Evolutionary conservation across 2,797 vertebrate species (phyloP).

Genomic region (Sebastes minor): DNA sequence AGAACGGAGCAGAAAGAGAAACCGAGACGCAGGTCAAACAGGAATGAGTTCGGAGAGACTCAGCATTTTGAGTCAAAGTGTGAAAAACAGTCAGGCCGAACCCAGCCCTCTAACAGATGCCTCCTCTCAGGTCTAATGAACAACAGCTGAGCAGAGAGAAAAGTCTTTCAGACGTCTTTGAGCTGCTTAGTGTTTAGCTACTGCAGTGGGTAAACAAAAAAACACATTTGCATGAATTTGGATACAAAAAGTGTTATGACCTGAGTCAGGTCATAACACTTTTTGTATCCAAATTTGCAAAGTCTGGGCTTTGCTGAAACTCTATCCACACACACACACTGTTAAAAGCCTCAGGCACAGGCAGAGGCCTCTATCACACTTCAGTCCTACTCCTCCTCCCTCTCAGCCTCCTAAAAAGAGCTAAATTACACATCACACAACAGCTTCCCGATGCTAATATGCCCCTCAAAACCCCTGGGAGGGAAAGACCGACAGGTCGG

Average conservation of each 20-base stretch:
- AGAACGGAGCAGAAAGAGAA: slow-evolving; percentile 28
- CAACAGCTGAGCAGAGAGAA: slow-evolving; percentile 23
- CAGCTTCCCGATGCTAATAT: slow-evolving; percentile 60
- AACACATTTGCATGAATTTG: slow-evolving; percentile 8
- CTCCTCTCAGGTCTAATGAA: slow-evolving; percentile 42
- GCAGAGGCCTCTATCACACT: slow-evolving; percentile 51
- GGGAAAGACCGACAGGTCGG: slow-evolving; percentile 14
- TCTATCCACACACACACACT: not conserved
- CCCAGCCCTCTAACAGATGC: slow-evolving; percentile 29
- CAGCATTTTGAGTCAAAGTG: slow-evolving; percentile 70
- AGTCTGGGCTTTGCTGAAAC: slow-evolving; percentile 17
- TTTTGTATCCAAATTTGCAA: not conserved
- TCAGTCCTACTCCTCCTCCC: slow-evolving; percentile 36
- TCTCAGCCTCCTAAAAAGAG: slow-evolving; percentile 50
- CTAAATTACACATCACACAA: slow-evolving; percentile 70
- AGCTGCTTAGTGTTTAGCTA: slow-evolving; percentile 23
- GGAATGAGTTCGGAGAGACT: slow-evolving; percentile 66
- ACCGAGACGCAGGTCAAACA: slow-evolving; percentile 48
- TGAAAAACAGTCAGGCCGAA: slow-evolving; percentile 54
- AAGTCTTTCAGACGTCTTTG: slow-evolving; percentile 7
- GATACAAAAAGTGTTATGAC: slow-evolving; percentile 8
- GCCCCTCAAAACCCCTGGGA: slow-evolving; percentile 44
- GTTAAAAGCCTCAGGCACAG: slow-evolving; percentile 57
- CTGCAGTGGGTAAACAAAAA: not conserved
- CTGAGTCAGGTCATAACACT: not conserved